Base-by-base conservation (phyloP, 2,797 vertebrate genomes). In the Sus cebifrons region DNA sequence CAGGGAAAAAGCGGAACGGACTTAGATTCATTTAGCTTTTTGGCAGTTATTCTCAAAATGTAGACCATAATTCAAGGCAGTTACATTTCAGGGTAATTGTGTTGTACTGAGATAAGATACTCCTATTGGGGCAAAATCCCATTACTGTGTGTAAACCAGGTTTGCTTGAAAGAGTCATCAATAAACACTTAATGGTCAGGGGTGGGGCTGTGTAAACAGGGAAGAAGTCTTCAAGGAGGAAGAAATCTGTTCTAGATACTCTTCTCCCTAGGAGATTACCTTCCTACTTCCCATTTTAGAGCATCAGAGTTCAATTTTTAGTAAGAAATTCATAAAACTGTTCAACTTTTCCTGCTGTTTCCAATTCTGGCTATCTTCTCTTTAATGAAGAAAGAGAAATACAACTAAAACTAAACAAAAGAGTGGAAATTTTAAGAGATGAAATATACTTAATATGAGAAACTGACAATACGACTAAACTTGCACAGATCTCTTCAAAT, bases 271-370 rank as follows among this genome's bases (percentile, higher is more conserved):
- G 29, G 18, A 84, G 23, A 86, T 75, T 65, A 68, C 62, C 54
- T 58, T 67, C 40, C 87, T 21, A 73, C 4, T 54, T 16, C 21
- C 6, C n/a, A 18, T 21, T 60, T 10, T 67, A 16, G 20, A 94
- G 73, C 29, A 73, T 88, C 65, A 68, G n/a, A 74, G 54, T 85
- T 74, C 77, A 79, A 81, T 89, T 92, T 87, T 94, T 79, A 64
- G 16, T 67, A 70, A 96, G 49, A 65, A 64, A 58, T 52, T 65
- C 49, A 73, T 60, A 79, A 85, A 94, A 58, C 32, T 81, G 58
- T 21, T 78, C 44, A 29, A 73, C 29, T 84, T 84, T 75, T 77
- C 21, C 25, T 85, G 25, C 40, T 79, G 5, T 60, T 75, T 27
- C 40, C 58, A 92, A 95, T 70, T 70, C 88, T 68, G 52, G 68